A percentile compares a stretch with the other conserved stretches of the same genome.
Evolutionary conservation across 2,888 invertebrate genomes (phyloP).

Genomic region (Morpho achilles): DNA sequence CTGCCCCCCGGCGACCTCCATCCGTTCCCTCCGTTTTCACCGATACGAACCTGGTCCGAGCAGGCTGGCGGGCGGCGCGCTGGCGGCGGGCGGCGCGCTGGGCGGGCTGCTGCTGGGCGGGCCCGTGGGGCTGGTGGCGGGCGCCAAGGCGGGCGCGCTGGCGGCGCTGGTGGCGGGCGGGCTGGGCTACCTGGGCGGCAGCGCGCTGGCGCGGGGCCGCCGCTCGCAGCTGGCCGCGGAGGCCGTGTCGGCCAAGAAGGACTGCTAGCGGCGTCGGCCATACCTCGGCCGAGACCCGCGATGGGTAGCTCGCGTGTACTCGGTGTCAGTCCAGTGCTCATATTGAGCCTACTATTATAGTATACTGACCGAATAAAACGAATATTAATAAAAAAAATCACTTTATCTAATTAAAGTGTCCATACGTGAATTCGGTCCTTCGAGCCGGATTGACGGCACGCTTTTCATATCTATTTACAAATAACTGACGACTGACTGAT

Average conservation of each 20-base stretch:
- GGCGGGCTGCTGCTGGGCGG: conserved; percentile 51
- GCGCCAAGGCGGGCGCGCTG: conserved; percentile 54
- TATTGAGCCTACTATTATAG: no score
- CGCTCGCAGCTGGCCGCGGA: neutral
- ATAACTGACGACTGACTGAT: no score
- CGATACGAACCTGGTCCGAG: neutral
- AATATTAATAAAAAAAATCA: no score
- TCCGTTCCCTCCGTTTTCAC: no score
- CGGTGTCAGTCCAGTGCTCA: no score
- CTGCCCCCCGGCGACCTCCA: neutral
- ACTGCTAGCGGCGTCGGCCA: neutral
- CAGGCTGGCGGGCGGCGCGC: conserved; percentile 44
- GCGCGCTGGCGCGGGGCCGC: conserved; percentile 8
- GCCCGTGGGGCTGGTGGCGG: conserved; percentile 50
- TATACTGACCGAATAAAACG: no score
- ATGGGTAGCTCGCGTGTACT: no score
- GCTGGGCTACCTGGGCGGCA: conserved; percentile 35
- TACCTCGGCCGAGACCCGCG: no score
- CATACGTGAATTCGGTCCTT: no score
- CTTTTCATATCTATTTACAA: no score
- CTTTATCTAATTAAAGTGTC: no score
- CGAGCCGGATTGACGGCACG: no score
- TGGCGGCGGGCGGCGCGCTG: conserved; percentile 45
- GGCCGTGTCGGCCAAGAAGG: neutral
- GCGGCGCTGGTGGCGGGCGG: conserved; percentile 50